Percentiles rank a stretch among this genome's conserved stretches.
phyloP scores from a whole-genome alignment of 2,113 vertebrate species.

The Condylura cristata region DNA sequence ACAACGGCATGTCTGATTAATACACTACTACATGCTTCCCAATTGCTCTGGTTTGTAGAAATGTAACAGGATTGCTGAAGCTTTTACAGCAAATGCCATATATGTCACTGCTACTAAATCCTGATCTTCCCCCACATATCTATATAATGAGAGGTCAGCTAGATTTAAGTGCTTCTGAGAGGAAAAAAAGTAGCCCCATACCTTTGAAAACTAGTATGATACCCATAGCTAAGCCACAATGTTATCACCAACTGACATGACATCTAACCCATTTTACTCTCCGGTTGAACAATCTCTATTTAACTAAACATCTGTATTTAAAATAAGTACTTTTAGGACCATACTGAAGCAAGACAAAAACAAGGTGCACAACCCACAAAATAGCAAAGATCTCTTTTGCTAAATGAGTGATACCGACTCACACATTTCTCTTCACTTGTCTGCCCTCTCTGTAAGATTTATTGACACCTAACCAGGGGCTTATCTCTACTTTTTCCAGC shows the following conservation, averaged over 20 bases:
- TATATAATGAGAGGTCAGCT: neutral
- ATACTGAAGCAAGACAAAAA: neutral
- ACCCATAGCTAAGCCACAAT: neutral
- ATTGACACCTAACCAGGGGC: neutral
- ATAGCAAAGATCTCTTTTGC: neutral
- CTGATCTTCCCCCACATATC: neutral
- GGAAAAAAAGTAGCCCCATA: neutral
- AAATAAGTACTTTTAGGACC: neutral
- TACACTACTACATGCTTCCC: neutral
- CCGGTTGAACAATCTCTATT: neutral
- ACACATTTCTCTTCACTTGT: neutral
- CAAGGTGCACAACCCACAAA: neutral
- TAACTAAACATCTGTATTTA: neutral
- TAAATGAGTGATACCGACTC: neutral
- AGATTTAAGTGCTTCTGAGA: neutral
- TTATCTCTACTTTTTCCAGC: neutral
- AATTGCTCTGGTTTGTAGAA: neutral
- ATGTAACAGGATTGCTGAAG: neutral
- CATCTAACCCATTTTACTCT: neutral
- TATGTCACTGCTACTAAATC: neutral
- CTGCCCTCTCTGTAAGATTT: neutral
- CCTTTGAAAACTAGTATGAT: neutral
- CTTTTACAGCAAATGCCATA: neutral
- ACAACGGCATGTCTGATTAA: neutral
- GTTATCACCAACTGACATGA: neutral